Evolutionary conservation across 2,888 invertebrate species (phyloP).

Genomic region (Amphipyra berbera): DNA sequence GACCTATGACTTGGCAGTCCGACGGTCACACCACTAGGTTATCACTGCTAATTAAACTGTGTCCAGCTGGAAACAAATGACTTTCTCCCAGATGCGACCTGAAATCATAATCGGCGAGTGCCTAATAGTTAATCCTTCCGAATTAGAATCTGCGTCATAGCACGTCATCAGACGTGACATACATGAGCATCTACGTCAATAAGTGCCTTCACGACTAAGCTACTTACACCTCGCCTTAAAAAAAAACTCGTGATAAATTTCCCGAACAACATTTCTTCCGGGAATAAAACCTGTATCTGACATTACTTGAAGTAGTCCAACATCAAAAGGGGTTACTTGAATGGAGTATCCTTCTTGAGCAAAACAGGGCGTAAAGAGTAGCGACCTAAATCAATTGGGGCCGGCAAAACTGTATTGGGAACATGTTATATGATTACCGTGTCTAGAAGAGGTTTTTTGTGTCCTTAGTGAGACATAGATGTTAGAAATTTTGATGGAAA

Average conservation of each 20-base stretch:
- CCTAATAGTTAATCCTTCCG: not conserved
- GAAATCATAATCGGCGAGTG: not conserved
- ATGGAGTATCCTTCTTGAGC: conserved; percentile 44
- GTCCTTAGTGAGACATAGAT: not conserved
- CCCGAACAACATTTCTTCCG: conserved; percentile 1
- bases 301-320: conserved; percentile 40
- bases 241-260: conserved; percentile 20
- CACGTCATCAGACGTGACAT: conserved; percentile 14
- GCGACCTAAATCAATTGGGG: conserved; percentile 55
- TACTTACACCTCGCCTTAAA: conserved; percentile 23
- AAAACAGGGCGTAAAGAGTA: conserved; percentile 45
- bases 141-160: not conserved
- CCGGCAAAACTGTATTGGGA: conserved; percentile 37
- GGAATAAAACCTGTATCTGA: conserved; percentile 32
- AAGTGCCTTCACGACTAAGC: conserved; percentile 21
- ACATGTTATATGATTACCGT: conserved; percentile 32
- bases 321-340: conserved; percentile 55
- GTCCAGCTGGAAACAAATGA: too few relatives aligned
- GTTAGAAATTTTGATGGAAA: too few relatives aligned
- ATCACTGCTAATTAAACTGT: too few relatives aligned
- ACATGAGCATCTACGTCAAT: conserved; percentile 14
- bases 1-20: too few relatives aligned
- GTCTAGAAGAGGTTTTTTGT: conserved; percentile 13
- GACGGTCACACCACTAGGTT: too few relatives aligned
- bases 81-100: too few relatives aligned